A percentile compares a stretch with the other conserved stretches of the same genome.
phyloP scores from a whole-genome alignment of 1,140 invertebrate genomes.

The Zaprionus vittiger region DNA sequence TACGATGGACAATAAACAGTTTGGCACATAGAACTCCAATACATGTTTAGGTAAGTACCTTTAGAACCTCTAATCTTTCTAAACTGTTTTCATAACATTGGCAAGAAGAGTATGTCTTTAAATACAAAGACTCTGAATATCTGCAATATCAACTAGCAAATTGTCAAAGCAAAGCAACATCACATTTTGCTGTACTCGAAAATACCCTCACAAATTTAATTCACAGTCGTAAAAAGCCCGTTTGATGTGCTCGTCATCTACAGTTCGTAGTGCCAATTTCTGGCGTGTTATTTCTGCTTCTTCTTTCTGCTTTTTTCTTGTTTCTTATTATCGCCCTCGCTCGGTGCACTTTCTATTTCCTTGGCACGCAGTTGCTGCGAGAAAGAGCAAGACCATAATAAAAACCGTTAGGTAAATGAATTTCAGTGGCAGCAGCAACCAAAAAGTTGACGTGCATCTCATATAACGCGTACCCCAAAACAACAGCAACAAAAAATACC shows the following conservation, averaged over 20 bases:
- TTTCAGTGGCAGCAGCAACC: slow-evolving; percentile 60
- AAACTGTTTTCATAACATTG: too few species aligned
- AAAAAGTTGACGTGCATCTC: slow-evolving; percentile 78
- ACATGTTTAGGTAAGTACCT: too few species aligned
- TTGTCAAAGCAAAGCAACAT: background rate
- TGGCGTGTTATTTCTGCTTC: background rate
- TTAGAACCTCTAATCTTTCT: too few species aligned
- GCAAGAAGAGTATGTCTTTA: too few species aligned
- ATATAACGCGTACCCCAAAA: slow-evolving; percentile 68
- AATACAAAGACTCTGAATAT: background rate
- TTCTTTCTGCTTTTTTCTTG: slow-evolving; percentile 18
- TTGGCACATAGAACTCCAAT: too few species aligned
- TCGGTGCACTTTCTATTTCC: slow-evolving; percentile 60
- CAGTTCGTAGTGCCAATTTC: slow-evolving; percentile 5
- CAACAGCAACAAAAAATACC: slow-evolving; percentile 4
- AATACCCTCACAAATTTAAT: background rate
- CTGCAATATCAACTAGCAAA: background rate
- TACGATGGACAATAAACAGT: too few species aligned
- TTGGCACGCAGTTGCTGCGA: slow-evolving; percentile 49
- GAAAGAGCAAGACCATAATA: slow-evolving; percentile 37
- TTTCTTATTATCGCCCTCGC: slow-evolving; percentile 39
- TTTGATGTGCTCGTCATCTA: background rate
- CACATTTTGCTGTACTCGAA: background rate
- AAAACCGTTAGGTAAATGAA: slow-evolving; percentile 74
- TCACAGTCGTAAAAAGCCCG: background rate